These are phyloP conservation scores for Drosophila cardini DNA, from an alignment of 1,140 invertebrate genomes.

Conservation along the genomic window DNA sequence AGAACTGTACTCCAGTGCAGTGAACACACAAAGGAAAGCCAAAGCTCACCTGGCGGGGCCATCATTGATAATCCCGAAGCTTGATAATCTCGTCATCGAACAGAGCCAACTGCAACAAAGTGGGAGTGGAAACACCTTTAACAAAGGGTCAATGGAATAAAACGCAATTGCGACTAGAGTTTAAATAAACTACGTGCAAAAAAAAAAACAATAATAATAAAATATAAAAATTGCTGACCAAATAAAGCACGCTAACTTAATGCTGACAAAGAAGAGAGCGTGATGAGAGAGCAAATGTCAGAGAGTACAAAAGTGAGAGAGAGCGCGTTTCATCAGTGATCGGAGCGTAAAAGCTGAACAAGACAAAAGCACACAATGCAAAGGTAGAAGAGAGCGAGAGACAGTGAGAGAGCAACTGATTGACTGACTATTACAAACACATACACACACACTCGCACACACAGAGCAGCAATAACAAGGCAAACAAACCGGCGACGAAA, in stretches of 20 bases:
- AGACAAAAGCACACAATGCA: slow-evolving; percentile 1
- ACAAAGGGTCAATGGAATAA: slow-evolving; percentile 50
- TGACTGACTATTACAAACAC: slow-evolving; percentile 37
- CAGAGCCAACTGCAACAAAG: slow-evolving; percentile 28
- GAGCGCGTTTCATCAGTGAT: slow-evolving; percentile 12
- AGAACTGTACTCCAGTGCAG: background rate
- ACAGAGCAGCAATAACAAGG: slow-evolving; percentile 1
- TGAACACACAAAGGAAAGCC: slow-evolving; percentile 1
- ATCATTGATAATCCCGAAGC: slow-evolving; percentile 5
- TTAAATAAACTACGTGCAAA: background rate
- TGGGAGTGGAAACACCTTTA: slow-evolving; percentile 13
- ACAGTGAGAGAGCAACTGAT: slow-evolving; percentile 27
- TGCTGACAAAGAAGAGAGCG: slow-evolving; percentile 8
- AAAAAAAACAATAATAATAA: slow-evolving; percentile 27
- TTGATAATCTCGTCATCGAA: slow-evolving; percentile 19
- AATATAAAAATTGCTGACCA: slow-evolving; percentile 18
- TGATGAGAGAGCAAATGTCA: slow-evolving; percentile 1
- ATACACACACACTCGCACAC: slow-evolving; percentile 1
- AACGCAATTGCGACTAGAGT: slow-evolving; percentile 36
- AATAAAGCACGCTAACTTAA: background rate
- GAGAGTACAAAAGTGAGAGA: background rate
- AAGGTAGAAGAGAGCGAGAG: slow-evolving; percentile 4
- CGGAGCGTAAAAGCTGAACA: slow-evolving; percentile 19
- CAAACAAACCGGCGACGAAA: background rate
- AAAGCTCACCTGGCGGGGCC: slow-evolving; percentile 10